Conservation (phyloP, 1,140 invertebrate species). For the Psix sp. region DNA sequence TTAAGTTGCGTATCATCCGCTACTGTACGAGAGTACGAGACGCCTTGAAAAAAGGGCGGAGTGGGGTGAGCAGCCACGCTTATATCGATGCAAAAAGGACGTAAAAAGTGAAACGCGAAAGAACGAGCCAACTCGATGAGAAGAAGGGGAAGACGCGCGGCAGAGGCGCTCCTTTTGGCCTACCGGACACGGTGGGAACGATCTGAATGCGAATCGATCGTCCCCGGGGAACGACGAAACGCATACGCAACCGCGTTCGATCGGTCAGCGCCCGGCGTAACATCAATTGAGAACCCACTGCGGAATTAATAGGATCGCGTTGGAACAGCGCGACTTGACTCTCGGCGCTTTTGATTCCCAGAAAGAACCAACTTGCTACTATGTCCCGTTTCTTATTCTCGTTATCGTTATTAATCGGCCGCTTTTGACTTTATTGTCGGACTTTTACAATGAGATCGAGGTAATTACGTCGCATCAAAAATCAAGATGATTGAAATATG, state of each 20-base stretch:
- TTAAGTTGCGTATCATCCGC: conserved; percentile 16
- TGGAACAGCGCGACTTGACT: conserved; percentile 17
- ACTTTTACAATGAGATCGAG: conserved; percentile 8
- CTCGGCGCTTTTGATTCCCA: conserved; percentile 42
- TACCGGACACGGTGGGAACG: conserved; percentile 74
- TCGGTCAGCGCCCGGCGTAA: conserved; percentile 42
- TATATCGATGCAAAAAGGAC: conserved; percentile 47
- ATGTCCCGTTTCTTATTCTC: conserved; percentile 17
- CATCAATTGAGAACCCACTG: conserved; percentile 58
- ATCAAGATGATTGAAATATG: too few relatives aligned
- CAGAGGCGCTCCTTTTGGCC: conserved; percentile 60
- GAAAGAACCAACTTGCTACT: conserved; percentile 29
- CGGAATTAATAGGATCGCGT: conserved; percentile 48
- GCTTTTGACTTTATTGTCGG: conserved; percentile 25
- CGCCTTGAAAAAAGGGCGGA: conserved; percentile 15
- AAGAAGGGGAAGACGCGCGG: conserved; percentile 44
- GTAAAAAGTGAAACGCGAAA: conserved; percentile 33
- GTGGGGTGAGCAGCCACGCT: conserved; percentile 64
- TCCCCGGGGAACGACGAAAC: conserved; percentile 44
- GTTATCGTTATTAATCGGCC: conserved; percentile 43
- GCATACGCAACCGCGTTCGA: conserved; percentile 16
- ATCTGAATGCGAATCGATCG: conserved; percentile 63
- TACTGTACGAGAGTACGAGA: conserved; percentile 29
- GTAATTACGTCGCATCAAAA: conserved; percentile 1
- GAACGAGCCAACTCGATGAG: conserved; percentile 13